Evolutionary conservation across 1,140 invertebrate species (phyloP).

Genomic region (Coptotermes formosanus): DNA sequence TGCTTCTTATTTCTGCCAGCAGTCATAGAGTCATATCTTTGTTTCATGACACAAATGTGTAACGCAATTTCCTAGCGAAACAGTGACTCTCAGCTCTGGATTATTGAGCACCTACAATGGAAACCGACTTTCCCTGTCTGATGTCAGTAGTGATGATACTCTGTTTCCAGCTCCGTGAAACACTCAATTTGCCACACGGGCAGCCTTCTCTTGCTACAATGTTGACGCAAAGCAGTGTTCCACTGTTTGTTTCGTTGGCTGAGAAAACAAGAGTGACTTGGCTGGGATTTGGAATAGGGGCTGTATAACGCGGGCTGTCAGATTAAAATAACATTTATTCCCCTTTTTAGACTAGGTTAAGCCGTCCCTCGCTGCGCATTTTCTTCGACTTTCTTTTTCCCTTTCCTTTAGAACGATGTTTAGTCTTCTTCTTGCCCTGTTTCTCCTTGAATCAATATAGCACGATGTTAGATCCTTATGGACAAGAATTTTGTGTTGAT

Average conservation of each 20-base stretch:
- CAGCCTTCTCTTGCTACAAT: background rate
- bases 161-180: no score
- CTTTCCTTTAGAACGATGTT: background rate
- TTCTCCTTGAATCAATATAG: background rate
- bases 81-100: no score
- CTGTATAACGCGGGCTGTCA: constrained; percentile 2
- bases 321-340: constrained; percentile 18
- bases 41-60: no score
- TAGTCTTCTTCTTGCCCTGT: background rate
- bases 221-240: background rate
- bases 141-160: no score
- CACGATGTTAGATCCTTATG: background rate
- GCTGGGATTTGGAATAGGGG: background rate
- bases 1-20: no score
- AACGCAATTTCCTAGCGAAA: no score
- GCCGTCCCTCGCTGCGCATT: background rate
- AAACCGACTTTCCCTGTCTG: no score
- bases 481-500: background rate
- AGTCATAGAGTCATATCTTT: no score
- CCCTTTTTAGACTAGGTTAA: constrained; percentile 1
- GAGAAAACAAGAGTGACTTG: background rate
- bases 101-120: no score
- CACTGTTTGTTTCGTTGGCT: background rate
- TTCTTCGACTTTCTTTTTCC: background rate
- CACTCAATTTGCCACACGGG: no score